These are phyloP conservation scores for Drosophila kohkoa DNA, from an alignment of 1,140 invertebrate genomes.

Conservation along the genomic window DNA sequence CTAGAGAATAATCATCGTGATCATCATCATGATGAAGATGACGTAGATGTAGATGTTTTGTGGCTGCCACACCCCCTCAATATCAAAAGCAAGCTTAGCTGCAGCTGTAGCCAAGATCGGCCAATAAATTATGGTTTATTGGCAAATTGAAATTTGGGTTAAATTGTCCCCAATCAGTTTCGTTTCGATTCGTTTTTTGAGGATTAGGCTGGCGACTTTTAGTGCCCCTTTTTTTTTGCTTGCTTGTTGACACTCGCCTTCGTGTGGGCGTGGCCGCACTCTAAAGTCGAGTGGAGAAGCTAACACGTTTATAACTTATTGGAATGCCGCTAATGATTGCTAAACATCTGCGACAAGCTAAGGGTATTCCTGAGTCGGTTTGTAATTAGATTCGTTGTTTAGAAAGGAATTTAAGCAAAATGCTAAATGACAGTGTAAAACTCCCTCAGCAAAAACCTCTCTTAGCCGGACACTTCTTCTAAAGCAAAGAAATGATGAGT, in stretches of 20 bases:
- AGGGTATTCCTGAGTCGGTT: conserved; percentile 2
- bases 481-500: no score
- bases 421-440: no score
- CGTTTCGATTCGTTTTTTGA: neutral
- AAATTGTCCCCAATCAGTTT: conserved; percentile 19
- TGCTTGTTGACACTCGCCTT: no score
- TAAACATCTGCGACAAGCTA: conserved; percentile 3
- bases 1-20: conserved; percentile 19
- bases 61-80: conserved; percentile 52
- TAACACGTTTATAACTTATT: conserved; percentile 8
- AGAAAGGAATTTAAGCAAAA: no score
- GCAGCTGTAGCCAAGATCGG: conserved; percentile 19
- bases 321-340: conserved; percentile 9
- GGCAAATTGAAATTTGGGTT: conserved; percentile 46
- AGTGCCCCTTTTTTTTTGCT: neutral
- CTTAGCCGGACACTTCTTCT: no score
- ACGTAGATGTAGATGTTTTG: conserved; percentile 28
- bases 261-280: conserved; percentile 17
- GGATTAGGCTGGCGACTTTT: conserved; percentile 39
- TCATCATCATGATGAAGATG: conserved; percentile 45
- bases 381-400: neutral
- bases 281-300: neutral
- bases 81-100: neutral
- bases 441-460: no score
- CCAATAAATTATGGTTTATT: conserved; percentile 77